Base-by-base conservation (phyloP, 1,140 invertebrate genomes). In the Sipha flava region DNA sequence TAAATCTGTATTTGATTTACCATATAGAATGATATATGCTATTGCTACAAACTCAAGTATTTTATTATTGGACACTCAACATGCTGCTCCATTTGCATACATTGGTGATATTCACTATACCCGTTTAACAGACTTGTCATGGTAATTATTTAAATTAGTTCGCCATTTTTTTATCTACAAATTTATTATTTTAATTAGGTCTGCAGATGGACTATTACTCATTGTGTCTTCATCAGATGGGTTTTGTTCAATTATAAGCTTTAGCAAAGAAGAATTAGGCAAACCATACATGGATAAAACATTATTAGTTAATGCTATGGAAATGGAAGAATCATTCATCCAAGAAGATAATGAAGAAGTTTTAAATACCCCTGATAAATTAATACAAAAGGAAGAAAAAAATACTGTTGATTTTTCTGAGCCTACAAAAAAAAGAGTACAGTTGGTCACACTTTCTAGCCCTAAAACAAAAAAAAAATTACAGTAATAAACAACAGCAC, bases 91-190 rank as follows among this genome's bases (percentile, higher is more conserved):
- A 0, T 91, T 98, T 85, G 95, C 91, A 1, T 87, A 93, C 75
- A 89, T 98, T 64, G 91, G 93, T 1, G 95, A 97, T 83, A 95
- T 98, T 83, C 96, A 99, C 85, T 98, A 97, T 82, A 95, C 95
- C 1, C 89, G 95, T 83, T 87, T 98, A 14, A 97, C 94, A 49
- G 96, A 98, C 87, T 81, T 98, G 21, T 87, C 93, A 0, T 99
- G 97, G 97, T 91, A 85, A 86, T 85, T 82, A 66, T 2, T 16
- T 70, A 73, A 81, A 47, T 80, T 43, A 79, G 29, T 47, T 40
- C 6, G 29, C 18, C 1, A 57, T 16, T 0, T 59, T 9, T 54
- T 29, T 18, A 34, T 66, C 23, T 43, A 31, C 7, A 49, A 37
- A 21, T 16, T 1, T 73, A 72, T 82, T 81, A 80, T 70, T 26